Evolutionary conservation across 2,113 vertebrate genomes (phyloP).

Genomic region (Silurus asotus): DNA sequence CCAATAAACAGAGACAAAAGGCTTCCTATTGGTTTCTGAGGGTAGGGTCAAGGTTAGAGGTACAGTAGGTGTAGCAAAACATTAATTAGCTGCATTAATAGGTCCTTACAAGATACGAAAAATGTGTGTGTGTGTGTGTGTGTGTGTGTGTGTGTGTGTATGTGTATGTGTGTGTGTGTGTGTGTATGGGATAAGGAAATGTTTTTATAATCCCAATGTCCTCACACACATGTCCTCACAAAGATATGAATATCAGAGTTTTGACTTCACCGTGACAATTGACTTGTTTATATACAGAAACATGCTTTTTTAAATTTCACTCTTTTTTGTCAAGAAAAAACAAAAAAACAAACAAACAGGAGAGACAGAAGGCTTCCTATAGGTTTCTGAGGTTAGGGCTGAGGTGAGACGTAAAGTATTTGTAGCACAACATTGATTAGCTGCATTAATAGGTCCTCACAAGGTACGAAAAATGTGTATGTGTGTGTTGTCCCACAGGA

Average conservation of each 20-base stretch:
- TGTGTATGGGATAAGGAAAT: background rate
- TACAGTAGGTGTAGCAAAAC: background rate
- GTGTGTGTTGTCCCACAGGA: conserved; percentile 32
- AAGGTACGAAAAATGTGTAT: background rate
- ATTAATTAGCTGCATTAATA: background rate
- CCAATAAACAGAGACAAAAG: background rate
- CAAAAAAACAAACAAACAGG: background rate
- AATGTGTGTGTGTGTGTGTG: background rate
- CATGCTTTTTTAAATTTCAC: background rate
- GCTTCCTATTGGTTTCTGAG: background rate
- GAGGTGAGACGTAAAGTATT: background rate
- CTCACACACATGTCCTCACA: conserved; percentile 3
- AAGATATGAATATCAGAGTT: background rate
- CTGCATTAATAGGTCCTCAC: background rate
- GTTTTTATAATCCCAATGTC: background rate
- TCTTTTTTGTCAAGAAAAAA: background rate
- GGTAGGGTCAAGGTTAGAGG: background rate
- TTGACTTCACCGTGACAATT: background rate
- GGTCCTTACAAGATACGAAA: background rate
- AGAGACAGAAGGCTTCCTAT: background rate
- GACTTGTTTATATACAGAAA: background rate
- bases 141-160: background rate
- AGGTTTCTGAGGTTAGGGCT: background rate
- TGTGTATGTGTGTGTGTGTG: background rate
- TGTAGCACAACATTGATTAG: background rate